Conservation (phyloP, 2,113 vertebrate species). For the Manacus vitellinus region DNA sequence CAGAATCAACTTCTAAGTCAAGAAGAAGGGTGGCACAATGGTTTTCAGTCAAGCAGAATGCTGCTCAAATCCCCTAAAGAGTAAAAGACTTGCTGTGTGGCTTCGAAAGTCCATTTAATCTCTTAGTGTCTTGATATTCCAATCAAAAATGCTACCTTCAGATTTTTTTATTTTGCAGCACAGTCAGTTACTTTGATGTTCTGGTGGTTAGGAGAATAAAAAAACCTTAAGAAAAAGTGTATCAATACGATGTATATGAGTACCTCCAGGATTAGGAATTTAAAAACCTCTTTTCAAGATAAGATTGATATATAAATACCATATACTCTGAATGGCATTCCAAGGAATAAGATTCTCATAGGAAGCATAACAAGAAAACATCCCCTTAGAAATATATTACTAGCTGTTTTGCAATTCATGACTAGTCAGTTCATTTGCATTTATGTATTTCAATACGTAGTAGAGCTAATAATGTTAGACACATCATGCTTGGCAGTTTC, state of each 20-base stretch:
- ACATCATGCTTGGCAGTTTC: neutral
- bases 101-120: neutral
- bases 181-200: neutral
- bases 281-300: neutral
- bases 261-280: neutral
- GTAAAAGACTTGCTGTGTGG: neutral
- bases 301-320: neutral
- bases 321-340: neutral
- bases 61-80: neutral
- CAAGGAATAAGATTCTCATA: neutral
- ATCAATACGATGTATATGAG: neutral
- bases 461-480: slow-evolving; percentile 28
- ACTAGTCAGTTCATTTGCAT: slow-evolving; percentile 22
- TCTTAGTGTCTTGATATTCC: neutral
- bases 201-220: neutral
- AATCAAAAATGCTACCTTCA: neutral
- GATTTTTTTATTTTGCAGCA: neutral
- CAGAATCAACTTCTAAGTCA: neutral
- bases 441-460: slow-evolving; percentile 12
- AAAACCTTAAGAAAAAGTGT: neutral
- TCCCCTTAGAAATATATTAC: neutral
- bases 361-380: slow-evolving; percentile 3
- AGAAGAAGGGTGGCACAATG: neutral
- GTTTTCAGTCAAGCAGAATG: neutral
- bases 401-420: slow-evolving; percentile 21